Evolutionary conservation across 2,888 invertebrate species (phyloP).

Genomic region (Hermaeophaga mercurialis): DNA sequence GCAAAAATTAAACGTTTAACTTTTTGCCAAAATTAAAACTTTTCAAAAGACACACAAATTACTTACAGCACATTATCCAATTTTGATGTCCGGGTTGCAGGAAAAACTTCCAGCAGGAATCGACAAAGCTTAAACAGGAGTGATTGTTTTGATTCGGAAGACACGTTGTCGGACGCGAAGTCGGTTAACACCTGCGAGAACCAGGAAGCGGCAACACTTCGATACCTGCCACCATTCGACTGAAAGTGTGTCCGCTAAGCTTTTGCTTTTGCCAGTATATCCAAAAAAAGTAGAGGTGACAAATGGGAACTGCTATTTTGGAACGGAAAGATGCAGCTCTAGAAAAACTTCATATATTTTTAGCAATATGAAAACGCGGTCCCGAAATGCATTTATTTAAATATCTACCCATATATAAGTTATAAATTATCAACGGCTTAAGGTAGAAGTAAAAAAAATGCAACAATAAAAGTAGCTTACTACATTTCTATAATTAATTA

Average conservation of each 20-base stretch:
- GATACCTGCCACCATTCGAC: constrained; percentile 23
- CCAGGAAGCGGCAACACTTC: constrained; percentile 22
- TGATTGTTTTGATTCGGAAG: constrained; percentile 11
- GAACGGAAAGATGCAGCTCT: constrained; percentile 8
- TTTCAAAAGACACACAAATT: neutral
- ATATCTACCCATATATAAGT: too few species aligned
- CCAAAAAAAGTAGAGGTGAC: constrained; percentile 22
- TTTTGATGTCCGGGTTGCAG: neutral
- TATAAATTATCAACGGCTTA: too few species aligned
- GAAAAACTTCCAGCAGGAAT: constrained; percentile 4
- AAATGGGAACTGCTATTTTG: constrained; percentile 6
- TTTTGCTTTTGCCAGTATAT: constrained; percentile 19
- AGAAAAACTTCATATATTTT: neutral
- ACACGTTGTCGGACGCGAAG: constrained; percentile 16
- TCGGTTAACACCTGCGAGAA: constrained; percentile 12
- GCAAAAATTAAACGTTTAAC: neutral
- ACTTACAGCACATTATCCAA: constrained; percentile 10
- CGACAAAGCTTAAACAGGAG: constrained; percentile 3
- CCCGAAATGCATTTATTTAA: too few species aligned
- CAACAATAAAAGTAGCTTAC: neutral
- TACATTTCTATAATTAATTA: too few species aligned
- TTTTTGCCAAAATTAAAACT: neutral
- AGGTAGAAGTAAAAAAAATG: too few species aligned
- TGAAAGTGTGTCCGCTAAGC: constrained; percentile 21
- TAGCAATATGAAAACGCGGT: too few species aligned